phyloP scores from a whole-genome alignment of 1,140 invertebrate genomes.

The Pteromalus puparum region DNA sequence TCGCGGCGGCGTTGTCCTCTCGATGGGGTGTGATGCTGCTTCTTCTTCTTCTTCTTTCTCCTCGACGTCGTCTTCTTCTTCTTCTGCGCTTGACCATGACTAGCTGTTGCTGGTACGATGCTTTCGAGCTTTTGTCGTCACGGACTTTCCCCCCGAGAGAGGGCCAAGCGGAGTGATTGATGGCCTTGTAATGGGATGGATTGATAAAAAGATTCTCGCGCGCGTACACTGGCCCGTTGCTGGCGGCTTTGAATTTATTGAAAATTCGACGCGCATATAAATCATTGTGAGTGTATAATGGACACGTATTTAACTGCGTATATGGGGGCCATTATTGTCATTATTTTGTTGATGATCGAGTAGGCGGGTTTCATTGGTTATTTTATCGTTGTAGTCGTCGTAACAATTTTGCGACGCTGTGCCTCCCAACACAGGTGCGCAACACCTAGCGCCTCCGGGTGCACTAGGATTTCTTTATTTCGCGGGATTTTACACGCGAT shows the following conservation, averaged over 20 bases:
- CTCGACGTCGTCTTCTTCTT: not conserved
- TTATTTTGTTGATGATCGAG: not conserved
- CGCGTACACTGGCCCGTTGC: not conserved
- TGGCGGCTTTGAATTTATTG: conserved; percentile 42
- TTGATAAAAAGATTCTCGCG: conserved; percentile 30
- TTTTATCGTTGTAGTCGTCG: not conserved
- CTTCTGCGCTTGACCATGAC: conserved; percentile 26
- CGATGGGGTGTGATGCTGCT: not conserved
- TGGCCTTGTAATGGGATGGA: conserved; percentile 22
- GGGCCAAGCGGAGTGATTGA: conserved; percentile 29
- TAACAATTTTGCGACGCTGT: too few relatives aligned
- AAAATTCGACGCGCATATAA: conserved; percentile 17
- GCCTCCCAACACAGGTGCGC: too few relatives aligned
- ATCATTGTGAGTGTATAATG: conserved; percentile 27
- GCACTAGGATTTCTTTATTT: too few relatives aligned
- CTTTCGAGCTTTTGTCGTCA: not conserved
- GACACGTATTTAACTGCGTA: not conserved
- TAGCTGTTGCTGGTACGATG: not conserved
- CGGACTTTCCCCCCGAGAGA: not conserved
- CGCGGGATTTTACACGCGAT: too few relatives aligned
- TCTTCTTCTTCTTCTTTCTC: not conserved
- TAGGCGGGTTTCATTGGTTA: not conserved
- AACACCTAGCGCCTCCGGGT: too few relatives aligned
- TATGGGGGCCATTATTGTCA: not conserved
- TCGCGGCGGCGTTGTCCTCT: not conserved